These are phyloP conservation scores for Nycteola revayana DNA, from an alignment of 2,888 invertebrate species.

Conservation along the genomic window DNA sequence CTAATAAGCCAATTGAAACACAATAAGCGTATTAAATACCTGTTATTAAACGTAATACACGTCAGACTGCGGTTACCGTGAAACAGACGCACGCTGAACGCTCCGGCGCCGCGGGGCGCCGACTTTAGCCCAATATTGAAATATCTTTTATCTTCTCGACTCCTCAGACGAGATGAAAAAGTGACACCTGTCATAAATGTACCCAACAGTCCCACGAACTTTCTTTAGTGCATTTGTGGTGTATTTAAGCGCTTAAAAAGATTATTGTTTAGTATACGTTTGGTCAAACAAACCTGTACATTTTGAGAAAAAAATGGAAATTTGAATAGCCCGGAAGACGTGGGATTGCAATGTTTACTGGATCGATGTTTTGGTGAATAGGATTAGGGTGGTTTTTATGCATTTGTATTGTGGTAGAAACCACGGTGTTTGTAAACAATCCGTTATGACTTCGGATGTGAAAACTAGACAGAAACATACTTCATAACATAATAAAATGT, in stretches of 20 bases:
- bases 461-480: no score
- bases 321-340: constrained; percentile 22
- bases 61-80: constrained; percentile 41
- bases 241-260: constrained; percentile 30
- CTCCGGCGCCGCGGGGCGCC: constrained; percentile 54
- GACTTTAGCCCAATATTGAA: constrained; percentile 60
- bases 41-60: constrained; percentile 39
- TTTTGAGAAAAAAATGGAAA: constrained; percentile 12
- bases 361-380: no score
- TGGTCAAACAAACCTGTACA: constrained; percentile 51
- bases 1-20: background rate
- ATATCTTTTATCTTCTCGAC: constrained; percentile 59
- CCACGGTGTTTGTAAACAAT: no score
- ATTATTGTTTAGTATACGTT: constrained; percentile 43
- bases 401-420: no score
- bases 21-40: constrained; percentile 35
- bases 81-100: constrained; percentile 33
- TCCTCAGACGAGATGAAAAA: constrained; percentile 47
- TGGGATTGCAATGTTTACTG: constrained; percentile 20
- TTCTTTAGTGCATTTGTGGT: constrained; percentile 28
- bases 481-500: no score
- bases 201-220: constrained; percentile 48
- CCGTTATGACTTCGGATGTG: no score
- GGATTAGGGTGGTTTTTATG: constrained; percentile 7
- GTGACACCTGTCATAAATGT: constrained; percentile 65